Conservation (phyloP, 1,140 invertebrate species). For the Magallana gigas region DNA sequence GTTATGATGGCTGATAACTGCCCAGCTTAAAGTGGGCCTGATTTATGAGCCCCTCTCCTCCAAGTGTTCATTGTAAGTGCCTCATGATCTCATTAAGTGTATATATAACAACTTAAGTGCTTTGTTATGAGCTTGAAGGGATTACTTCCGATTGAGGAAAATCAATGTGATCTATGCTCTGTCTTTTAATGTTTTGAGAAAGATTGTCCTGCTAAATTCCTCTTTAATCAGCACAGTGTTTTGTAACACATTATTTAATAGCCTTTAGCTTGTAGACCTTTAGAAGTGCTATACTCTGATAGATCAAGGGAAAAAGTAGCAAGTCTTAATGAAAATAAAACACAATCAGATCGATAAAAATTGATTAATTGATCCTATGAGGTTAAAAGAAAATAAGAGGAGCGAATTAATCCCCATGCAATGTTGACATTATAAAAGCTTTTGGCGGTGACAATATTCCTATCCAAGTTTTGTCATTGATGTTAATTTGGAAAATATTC, state of each 20-base stretch:
- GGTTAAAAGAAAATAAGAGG: too few relatives aligned
- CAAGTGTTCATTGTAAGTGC: background rate
- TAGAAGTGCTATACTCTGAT: too few relatives aligned
- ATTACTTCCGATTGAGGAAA: background rate
- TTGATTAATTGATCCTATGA: too few relatives aligned
- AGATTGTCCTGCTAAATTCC: background rate
- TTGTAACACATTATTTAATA: background rate
- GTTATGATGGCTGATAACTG: background rate
- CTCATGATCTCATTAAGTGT: background rate
- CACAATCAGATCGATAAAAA: too few relatives aligned
- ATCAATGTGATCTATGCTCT: constrained; percentile 19
- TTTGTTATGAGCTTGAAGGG: background rate
- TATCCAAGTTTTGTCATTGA: too few relatives aligned
- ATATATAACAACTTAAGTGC: constrained; percentile 2
- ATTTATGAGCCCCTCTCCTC: background rate
- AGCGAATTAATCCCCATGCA: too few relatives aligned
- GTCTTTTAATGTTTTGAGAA: constrained; percentile 2
- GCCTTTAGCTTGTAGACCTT: background rate
- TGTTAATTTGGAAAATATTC: too few relatives aligned
- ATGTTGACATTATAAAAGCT: too few relatives aligned
- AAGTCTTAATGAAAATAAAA: too few relatives aligned
- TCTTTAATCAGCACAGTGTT: background rate
- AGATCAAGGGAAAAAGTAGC: too few relatives aligned
- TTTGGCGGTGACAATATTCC: too few relatives aligned
- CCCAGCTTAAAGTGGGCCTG: background rate